Evolutionary conservation across 1,140 invertebrate genomes (phyloP), one percentile per base, ranked within the genome.

Genomic region (Drosophila ambigua): DNA sequence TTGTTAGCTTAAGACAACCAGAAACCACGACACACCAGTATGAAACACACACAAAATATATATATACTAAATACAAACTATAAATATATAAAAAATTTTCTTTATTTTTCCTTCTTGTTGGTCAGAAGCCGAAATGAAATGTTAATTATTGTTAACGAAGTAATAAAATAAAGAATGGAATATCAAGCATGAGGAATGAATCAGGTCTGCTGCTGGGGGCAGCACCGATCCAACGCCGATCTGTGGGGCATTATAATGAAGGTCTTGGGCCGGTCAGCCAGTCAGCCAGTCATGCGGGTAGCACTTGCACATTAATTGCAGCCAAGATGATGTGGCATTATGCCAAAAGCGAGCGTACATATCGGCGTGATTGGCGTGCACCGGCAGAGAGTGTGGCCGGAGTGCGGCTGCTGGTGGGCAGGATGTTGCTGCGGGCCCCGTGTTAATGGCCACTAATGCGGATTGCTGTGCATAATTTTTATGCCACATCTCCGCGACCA

Each of bases 81-180:
- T 35, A 39, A 39, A 20, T 41, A 13, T 35, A 11, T 3, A 9
- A 28, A 48, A 3, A 4, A 50, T 35, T 3, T 35, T 35, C 16
- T 26, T 26, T n/a, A 11, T 41, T 55, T 44, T 68, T 62, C 16
- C 16, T 62, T 54, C 16, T 62, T 54, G 26, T 41, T 62, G 24
- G 2, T 28, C 6, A 28, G 7, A 11, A n/a, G 2, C 39, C 13
- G 39, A 24, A 43, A 39, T 58, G 52, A 51, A 67, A 75, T 72
- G 68, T 68, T 80, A 68, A 79, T 76, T 75, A 80, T 79, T 73
- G 45, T 66, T 66, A 46, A 61, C 54, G 50, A 62, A 43, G 13
- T 63, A 79, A 79, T 46, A 69, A 64, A 79, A 79, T 46, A 69
- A 64, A 76, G 49, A 5, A n/a, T 16, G 45, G 57, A 48, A 62